Evolutionary conservation across 1,140 invertebrate species (phyloP), one percentile per base, ranked within the genome.

Genomic region (Brachionus plicatilis): DNA sequence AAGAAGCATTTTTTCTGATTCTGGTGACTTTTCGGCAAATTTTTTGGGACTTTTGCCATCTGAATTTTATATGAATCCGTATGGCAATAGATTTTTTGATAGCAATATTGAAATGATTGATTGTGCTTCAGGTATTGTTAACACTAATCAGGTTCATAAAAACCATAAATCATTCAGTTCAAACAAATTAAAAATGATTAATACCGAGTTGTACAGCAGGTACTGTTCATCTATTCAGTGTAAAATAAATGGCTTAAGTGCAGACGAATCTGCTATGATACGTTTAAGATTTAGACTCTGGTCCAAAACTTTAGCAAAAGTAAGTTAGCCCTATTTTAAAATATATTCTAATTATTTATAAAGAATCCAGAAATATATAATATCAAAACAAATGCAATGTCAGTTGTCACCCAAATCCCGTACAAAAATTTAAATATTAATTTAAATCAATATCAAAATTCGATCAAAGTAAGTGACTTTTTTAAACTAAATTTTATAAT

Each of bases 341-440:
- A 8, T 37, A n/a, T 3, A 14, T 12, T 14, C 17, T 43, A 43
- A 37, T 24, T 75, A 5, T 29, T 76, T 27, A 27, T 9, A 33
- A 20, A 76, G 72, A 76, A 76, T 76, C 72, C 72, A 33, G 72
- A 76, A 9, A 76, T 76, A 50, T 76, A 76, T 14, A 11, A 24
- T 47, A 47, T 76, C 5, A 76, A 76, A 76, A 76, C 72, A 53
- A 27, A 17, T 76, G 72, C 72, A 24, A 29, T 27, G 14, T 76
- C 72, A n/a, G 8, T 76, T 50, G 72, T 76, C 3, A 76, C 72
- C 24, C 43, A 76, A 53, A 50, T 76, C 2, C 72, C 72, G 27
- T 76, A 76, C 29, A 50, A 45, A 50, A 76, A 76, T 50, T 47
- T 76, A 12, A 76, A 76, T 4, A 47, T 76, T 27, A 76, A 76